Percentiles rank a stretch among this genome's conserved stretches.
Evolutionary conservation across 2,888 invertebrate species (phyloP).

Genomic region (Eulithis prunata): DNA sequence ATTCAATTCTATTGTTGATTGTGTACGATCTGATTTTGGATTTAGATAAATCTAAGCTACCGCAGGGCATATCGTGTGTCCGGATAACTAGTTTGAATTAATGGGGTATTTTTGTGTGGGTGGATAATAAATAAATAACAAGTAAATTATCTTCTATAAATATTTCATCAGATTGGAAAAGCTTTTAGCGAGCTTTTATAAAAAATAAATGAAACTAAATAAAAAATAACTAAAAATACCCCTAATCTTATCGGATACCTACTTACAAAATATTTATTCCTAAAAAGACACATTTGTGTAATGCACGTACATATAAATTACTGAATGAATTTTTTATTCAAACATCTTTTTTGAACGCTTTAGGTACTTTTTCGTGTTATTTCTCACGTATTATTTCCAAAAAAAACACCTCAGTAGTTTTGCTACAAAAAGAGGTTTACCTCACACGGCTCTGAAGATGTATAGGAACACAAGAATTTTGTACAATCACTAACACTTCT

Average conservation of each 20-base stretch:
- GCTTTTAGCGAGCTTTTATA: slow-evolving; percentile 12
- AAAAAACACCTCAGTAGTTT: background rate
- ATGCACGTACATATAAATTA: too few relatives aligned
- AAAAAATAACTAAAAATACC: too few relatives aligned
- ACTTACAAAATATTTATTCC: too few relatives aligned
- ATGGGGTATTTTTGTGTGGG: slow-evolving; percentile 45
- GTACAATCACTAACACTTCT: slow-evolving; percentile 35
- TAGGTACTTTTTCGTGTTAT: too few relatives aligned
- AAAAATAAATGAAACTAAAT: background rate
- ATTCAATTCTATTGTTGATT: slow-evolving; percentile 35
- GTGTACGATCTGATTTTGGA: slow-evolving; percentile 40
- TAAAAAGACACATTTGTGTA: too few relatives aligned
- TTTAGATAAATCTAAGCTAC: slow-evolving; percentile 39
- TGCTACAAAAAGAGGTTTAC: background rate
- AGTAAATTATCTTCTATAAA: slow-evolving; percentile 4
- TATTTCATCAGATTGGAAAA: slow-evolving; percentile 15
- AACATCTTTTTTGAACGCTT: too few relatives aligned
- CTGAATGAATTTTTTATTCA: too few relatives aligned
- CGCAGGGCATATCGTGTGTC: slow-evolving; percentile 48
- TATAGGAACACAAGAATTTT: slow-evolving; percentile 8
- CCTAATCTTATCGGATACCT: too few relatives aligned
- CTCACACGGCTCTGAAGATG: background rate
- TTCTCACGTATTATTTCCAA: too few relatives aligned
- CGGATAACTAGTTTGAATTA: slow-evolving; percentile 52
- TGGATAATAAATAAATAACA: slow-evolving; percentile 32